Conservation (phyloP, 2,797 vertebrate species). For the Falco cherrug region DNA sequence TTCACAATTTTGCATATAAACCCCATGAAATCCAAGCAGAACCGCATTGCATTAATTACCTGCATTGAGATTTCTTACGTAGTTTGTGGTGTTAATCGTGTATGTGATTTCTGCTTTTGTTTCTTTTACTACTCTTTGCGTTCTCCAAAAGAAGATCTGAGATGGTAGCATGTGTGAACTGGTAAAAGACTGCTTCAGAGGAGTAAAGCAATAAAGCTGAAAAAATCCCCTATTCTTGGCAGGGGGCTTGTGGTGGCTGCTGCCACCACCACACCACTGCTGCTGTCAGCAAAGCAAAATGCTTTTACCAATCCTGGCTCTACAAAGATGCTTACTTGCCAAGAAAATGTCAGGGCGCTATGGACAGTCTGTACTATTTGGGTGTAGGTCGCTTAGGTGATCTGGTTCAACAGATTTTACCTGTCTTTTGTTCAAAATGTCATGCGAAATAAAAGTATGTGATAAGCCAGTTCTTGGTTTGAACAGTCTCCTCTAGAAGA, state of each 20-base stretch:
- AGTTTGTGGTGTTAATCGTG: not conserved
- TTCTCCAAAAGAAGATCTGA: not conserved
- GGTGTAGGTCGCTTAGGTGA: not conserved
- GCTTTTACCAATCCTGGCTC: not conserved
- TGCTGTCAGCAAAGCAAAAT: not conserved
- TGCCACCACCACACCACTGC: not conserved
- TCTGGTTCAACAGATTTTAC: not conserved
- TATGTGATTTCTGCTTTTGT: not conserved
- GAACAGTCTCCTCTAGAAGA: not conserved
- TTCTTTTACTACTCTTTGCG: not conserved
- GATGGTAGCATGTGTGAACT: not conserved
- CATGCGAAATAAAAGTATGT: not conserved
- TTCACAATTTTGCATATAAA: not conserved
- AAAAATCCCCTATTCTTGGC: not conserved
- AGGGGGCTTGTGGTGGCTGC: not conserved
- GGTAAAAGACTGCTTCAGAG: not conserved
- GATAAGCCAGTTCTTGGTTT: not conserved
- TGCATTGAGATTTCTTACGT: not conserved
- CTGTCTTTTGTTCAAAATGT: not conserved
- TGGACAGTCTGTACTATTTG: not conserved
- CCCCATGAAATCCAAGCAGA: not conserved
- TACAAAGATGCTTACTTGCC: not conserved
- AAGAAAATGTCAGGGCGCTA: not conserved
- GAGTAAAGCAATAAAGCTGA: not conserved
- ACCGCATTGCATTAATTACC: not conserved